These are phyloP conservation scores for Amia ocellicauda DNA, from an alignment of 2,113 vertebrate genomes.

Conservation along the genomic window DNA sequence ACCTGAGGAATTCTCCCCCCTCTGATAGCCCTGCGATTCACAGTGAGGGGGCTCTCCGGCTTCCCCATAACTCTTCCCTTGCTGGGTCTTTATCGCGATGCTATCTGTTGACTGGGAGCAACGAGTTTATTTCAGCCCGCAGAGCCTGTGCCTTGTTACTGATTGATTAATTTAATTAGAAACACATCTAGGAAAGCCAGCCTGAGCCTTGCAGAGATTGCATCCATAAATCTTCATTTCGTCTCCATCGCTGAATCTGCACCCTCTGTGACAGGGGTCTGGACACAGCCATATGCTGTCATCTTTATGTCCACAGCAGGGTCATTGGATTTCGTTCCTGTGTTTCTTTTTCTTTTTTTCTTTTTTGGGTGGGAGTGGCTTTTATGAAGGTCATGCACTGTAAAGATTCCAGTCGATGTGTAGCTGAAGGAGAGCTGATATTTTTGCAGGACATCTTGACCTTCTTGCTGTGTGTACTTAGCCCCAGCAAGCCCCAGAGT, in stretches of 20 bases:
- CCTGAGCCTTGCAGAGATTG: conserved; percentile 54
- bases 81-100: conserved; percentile 33
- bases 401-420: no score
- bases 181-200: conserved; percentile 45
- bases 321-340: conserved; percentile 1
- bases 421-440: no score
- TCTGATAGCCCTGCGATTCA: no score
- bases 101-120: conserved; percentile 46
- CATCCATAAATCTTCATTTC: conserved; percentile 67
- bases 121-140: conserved; percentile 10
- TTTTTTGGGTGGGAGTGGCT: no score
- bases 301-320: conserved; percentile 23
- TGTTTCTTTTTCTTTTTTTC: background rate
- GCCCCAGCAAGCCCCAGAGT: no score
- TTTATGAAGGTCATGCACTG: no score
- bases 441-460: no score
- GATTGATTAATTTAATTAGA: conserved; percentile 78
- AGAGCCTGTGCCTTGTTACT: conserved; percentile 41
- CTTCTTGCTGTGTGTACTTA: no score
- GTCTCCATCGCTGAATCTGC: conserved; percentile 14
- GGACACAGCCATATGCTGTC: background rate
- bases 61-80: conserved; percentile 3
- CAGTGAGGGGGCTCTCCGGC: background rate
- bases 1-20: no score
- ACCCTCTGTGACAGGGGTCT: conserved; percentile 11